Evolutionary conservation across 2,113 vertebrate genomes (phyloP).

Genomic region (Ophthalmolycus amberensis): DNA sequence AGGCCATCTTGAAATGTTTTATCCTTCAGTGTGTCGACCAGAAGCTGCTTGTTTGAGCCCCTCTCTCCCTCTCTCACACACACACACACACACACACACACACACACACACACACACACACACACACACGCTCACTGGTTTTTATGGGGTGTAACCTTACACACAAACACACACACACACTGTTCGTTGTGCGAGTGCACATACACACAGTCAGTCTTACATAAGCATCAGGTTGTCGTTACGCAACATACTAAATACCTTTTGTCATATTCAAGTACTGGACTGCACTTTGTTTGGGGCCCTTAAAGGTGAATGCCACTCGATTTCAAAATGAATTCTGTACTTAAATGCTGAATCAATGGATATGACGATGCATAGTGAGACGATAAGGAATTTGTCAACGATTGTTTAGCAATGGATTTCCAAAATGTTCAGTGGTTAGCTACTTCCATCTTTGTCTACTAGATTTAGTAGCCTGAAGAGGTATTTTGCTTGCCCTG

Average conservation of each 20-base stretch:
- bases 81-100: not conserved
- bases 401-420: not conserved
- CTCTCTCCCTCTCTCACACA: not conserved
- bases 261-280: not conserved
- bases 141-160: conserved; percentile 11
- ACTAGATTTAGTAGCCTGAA: too few species aligned
- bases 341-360: not conserved
- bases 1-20: conserved; percentile 55
- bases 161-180: not conserved
- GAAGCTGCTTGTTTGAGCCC: conserved; percentile 17
- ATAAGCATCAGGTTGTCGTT: not conserved
- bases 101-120: not conserved
- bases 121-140: not conserved
- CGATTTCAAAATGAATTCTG: not conserved
- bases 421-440: too few species aligned
- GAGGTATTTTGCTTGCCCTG: too few species aligned
- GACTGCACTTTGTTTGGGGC: too few species aligned
- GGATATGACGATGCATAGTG: not conserved
- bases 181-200: not conserved
- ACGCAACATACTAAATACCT: not conserved
- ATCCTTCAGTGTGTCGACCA: conserved; percentile 9
- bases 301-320: too few species aligned
- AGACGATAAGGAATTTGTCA: not conserved
- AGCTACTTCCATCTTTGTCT: too few species aligned
- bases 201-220: not conserved